Evolutionary conservation across 2,113 vertebrate species (phyloP).

Genomic region (Catharus fuscescens): DNA sequence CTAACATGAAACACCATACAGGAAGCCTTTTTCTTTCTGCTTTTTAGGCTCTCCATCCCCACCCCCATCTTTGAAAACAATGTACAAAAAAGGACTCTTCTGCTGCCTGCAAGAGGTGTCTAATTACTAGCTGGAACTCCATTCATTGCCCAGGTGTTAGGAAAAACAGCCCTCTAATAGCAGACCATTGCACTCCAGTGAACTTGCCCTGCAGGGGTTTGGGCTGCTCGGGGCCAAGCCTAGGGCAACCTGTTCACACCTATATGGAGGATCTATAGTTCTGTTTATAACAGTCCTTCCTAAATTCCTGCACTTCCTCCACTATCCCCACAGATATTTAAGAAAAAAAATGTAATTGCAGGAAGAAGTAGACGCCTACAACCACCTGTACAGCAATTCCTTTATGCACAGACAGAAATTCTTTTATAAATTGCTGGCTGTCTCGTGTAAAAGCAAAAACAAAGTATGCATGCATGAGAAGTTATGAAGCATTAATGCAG

Average conservation of each 20-base stretch:
- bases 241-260: not conserved
- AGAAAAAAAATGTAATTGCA: not conserved
- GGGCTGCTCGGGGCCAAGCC: slow-evolving; percentile 11
- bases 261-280: not conserved
- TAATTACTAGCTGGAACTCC: slow-evolving; percentile 52
- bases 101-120: slow-evolving; percentile 31
- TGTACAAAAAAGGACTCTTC: not conserved
- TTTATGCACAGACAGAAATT: not conserved
- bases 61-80: slow-evolving; percentile 32
- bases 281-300: not conserved
- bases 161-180: slow-evolving; percentile 13
- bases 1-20: not conserved
- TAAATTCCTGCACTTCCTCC: slow-evolving; percentile 26
- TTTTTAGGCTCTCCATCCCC: not conserved
- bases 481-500: not conserved
- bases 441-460: not conserved
- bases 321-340: not conserved
- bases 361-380: slow-evolving; percentile 5
- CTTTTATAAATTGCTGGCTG: not conserved
- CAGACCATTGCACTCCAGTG: slow-evolving; percentile 3
- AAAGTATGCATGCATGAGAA: not conserved
- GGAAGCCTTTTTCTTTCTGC: not conserved
- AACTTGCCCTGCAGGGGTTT: slow-evolving; percentile 10
- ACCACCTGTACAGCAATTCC: slow-evolving; percentile 8
- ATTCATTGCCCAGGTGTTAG: slow-evolving; percentile 64